Percentiles rank a stretch among this genome's conserved stretches.
phyloP scores from a whole-genome alignment of 2,797 vertebrate genomes.

The Setipinna tenuifilis region DNA sequence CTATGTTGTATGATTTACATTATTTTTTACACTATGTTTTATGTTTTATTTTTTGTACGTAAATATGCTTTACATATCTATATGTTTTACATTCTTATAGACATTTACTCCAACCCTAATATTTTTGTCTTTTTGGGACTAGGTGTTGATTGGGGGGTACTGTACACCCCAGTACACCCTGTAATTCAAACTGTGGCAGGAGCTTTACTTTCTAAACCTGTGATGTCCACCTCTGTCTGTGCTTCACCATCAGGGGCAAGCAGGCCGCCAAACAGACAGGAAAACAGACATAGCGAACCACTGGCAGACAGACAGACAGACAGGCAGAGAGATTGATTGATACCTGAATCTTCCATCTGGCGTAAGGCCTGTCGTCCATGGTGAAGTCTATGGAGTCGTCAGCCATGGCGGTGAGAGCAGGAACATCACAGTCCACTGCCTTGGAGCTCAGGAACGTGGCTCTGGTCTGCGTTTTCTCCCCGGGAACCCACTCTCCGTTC shows the following conservation, averaged over 20 bases:
- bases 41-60: no score
- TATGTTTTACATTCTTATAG: no score
- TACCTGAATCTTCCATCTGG: slow-evolving; percentile 86
- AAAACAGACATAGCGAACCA: neutral
- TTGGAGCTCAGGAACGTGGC: slow-evolving; percentile 81
- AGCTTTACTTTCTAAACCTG: no score
- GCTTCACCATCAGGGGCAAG: neutral
- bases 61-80: no score
- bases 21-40: no score
- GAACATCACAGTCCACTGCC: slow-evolving; percentile 76
- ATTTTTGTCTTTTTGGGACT: no score
- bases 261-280: neutral
- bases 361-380: slow-evolving; percentile 74
- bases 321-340: neutral
- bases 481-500: slow-evolving; percentile 71
- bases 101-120: no score
- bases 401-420: slow-evolving; percentile 67
- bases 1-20: no score
- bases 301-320: neutral
- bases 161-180: no score
- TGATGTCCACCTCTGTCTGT: no score
- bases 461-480: slow-evolving; percentile 73
- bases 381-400: slow-evolving; percentile 70
- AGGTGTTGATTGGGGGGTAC: no score
- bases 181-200: no score